These are phyloP conservation scores for Sebastes schlegelii DNA, from an alignment of 2,113 vertebrate species.

Conservation along the genomic window DNA sequence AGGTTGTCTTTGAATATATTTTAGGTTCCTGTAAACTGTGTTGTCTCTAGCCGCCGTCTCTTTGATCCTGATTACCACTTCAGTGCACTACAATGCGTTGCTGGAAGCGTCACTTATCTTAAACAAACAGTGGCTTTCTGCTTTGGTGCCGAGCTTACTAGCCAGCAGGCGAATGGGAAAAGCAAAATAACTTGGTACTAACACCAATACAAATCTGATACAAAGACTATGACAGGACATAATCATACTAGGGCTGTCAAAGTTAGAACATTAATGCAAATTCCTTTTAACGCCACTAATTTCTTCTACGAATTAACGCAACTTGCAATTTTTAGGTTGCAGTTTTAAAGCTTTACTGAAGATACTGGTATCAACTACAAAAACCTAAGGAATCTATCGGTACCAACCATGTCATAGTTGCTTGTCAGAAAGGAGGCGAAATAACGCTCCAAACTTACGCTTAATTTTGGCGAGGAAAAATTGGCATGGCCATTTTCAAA, in stretches of 20 bases:
- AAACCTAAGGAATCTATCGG: too few species aligned
- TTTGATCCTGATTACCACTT: constrained; percentile 46
- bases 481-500: too few species aligned
- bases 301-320: too few species aligned
- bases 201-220: not conserved
- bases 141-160: not conserved
- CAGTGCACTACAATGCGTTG: constrained; percentile 14
- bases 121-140: constrained; percentile 37
- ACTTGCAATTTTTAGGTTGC: too few species aligned
- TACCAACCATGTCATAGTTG: too few species aligned
- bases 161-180: constrained; percentile 26
- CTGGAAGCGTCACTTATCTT: constrained; percentile 23
- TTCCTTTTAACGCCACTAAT: too few species aligned
- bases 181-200: constrained; percentile 15
- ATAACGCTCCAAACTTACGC: too few species aligned
- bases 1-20: constrained; percentile 28
- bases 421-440: too few species aligned
- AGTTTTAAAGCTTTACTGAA: too few species aligned
- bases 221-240: not conserved
- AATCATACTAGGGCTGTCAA: not conserved
- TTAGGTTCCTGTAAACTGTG: constrained; percentile 27
- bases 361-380: too few species aligned
- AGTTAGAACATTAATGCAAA: too few species aligned
- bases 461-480: too few species aligned
- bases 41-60: constrained; percentile 19